phyloP scores from a whole-genome alignment of 2,113 vertebrate species.

The Ailurus styani region DNA sequence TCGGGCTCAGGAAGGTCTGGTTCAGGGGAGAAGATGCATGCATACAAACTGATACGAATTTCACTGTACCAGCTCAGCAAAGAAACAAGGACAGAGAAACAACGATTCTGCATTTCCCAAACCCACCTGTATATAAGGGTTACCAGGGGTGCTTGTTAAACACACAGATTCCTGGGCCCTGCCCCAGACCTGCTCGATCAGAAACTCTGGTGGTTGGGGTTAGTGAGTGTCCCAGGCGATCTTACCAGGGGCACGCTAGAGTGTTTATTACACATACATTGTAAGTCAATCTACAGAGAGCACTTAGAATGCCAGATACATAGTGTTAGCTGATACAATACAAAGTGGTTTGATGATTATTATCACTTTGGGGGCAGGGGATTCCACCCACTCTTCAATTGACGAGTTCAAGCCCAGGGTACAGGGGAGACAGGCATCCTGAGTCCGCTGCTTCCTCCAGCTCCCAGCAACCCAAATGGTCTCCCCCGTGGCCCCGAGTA shows the following conservation, averaged over 20 bases:
- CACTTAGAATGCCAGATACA: not conserved
- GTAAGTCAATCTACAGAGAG: not conserved
- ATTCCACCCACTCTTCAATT: not conserved
- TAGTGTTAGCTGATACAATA: too few species aligned
- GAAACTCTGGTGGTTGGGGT: not conserved
- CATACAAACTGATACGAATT: not conserved
- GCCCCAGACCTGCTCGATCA: not conserved
- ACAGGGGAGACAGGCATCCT: rapidly evolving
- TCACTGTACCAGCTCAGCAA: not conserved
- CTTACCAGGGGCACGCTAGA: not conserved
- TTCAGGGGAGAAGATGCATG: not conserved
- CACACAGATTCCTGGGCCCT: not conserved
- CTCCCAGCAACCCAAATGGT: not conserved
- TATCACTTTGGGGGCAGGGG: not conserved
- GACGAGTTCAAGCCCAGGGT: not conserved
- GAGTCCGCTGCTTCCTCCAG: not conserved
- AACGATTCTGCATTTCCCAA: not conserved
- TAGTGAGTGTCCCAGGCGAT: rapidly evolving
- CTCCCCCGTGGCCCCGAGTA: not conserved
- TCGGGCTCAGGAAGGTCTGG: not conserved
- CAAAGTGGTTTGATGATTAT: rapidly evolving
- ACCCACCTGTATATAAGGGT: not conserved
- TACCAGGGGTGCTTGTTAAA: not conserved
- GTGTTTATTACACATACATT: not conserved
- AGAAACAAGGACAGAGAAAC: not conserved